Conservation (phyloP, 1,140 invertebrate genomes). For the Nixonia krombeini region DNA sequence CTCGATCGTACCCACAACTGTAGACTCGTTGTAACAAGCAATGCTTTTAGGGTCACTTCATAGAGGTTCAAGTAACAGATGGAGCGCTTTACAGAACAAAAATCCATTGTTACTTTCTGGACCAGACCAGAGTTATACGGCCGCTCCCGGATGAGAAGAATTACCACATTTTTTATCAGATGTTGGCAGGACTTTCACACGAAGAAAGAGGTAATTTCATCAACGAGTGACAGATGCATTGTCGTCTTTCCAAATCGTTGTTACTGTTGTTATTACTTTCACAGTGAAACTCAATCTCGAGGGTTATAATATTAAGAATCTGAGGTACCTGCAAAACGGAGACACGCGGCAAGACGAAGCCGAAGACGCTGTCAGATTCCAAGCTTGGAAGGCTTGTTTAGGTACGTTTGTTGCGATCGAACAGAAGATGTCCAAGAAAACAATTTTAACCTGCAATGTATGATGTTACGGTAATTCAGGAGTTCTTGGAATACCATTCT, state of each 20-base stretch:
- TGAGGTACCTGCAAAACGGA: constrained; percentile 84
- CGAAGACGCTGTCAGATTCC: constrained; percentile 84
- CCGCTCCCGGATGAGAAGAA: constrained; percentile 91
- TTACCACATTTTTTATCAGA: constrained; percentile 98
- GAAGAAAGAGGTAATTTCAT: constrained; percentile 83
- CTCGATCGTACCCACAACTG: background rate
- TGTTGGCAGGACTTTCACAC: constrained; percentile 89
- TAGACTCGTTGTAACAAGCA: background rate
- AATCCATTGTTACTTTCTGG: constrained; percentile 95
- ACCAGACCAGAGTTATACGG: constrained; percentile 91
- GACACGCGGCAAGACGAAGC: constrained; percentile 82
- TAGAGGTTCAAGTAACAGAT: constrained; percentile 97
- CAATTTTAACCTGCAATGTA: too few relatives aligned
- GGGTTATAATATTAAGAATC: constrained; percentile 84
- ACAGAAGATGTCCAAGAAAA: too few relatives aligned
- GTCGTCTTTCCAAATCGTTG: background rate
- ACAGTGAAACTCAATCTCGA: constrained; percentile 85
- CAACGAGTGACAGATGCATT: background rate
- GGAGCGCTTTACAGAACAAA: constrained; percentile 94
- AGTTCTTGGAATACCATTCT: constrained; percentile 91
- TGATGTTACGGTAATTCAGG: constrained; percentile 61
- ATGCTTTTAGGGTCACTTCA: constrained; percentile 88
- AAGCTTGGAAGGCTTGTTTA: constrained; percentile 91
- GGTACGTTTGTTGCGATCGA: too few relatives aligned
- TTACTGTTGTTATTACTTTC: background rate